These are phyloP conservation scores for Trididemnum clinides DNA, from an alignment of 23 tunicate genomes.

Conservation along the genomic window DNA sequence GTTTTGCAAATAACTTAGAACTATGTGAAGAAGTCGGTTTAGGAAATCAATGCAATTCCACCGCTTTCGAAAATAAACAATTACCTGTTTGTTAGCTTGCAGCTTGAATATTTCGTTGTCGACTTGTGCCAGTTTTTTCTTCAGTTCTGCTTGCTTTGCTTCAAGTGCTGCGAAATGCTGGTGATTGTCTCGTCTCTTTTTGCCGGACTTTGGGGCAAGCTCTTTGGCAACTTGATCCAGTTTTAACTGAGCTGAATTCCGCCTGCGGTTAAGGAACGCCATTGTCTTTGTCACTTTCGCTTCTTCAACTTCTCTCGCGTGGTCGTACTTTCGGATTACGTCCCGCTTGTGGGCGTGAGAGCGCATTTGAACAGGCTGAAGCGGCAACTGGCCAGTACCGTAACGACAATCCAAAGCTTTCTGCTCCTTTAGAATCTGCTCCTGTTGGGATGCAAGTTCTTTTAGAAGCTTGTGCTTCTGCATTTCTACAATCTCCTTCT, in stretches of 20 bases:
- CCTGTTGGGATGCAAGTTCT: slow-evolving; percentile 69
- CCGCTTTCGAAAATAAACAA: too few species aligned
- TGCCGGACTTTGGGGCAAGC: slow-evolving; percentile 80
- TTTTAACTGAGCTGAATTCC: slow-evolving; percentile 83
- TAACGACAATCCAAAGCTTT: slow-evolving; percentile 3
- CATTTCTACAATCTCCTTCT: slow-evolving; percentile 43
- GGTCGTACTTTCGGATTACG: slow-evolving; percentile 73
- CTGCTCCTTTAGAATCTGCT: slow-evolving; percentile 63
- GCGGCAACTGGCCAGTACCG: not conserved
- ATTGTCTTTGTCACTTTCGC: slow-evolving; percentile 49
- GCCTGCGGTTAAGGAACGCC: slow-evolving; percentile 65
- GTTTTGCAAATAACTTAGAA: too few species aligned
- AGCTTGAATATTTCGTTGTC: slow-evolving; percentile 62
- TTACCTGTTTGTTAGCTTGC: slow-evolving; percentile 60
- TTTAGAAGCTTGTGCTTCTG: slow-evolving; percentile 76
- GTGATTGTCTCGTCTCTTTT: slow-evolving; percentile 74
- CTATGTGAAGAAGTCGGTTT: too few species aligned
- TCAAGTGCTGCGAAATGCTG: slow-evolving; percentile 82
- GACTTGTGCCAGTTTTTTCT: slow-evolving; percentile 42
- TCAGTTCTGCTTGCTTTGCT: slow-evolving; percentile 62
- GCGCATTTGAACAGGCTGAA: not conserved
- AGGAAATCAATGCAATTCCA: too few species aligned
- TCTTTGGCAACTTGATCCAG: slow-evolving; percentile 72
- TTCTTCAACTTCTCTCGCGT: slow-evolving; percentile 60
- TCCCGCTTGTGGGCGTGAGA: slow-evolving; percentile 18